Percentiles rank a stretch among this genome's conserved stretches.
phyloP scores from a whole-genome alignment of 1,140 invertebrate species.

The Achatina immaculata region DNA sequence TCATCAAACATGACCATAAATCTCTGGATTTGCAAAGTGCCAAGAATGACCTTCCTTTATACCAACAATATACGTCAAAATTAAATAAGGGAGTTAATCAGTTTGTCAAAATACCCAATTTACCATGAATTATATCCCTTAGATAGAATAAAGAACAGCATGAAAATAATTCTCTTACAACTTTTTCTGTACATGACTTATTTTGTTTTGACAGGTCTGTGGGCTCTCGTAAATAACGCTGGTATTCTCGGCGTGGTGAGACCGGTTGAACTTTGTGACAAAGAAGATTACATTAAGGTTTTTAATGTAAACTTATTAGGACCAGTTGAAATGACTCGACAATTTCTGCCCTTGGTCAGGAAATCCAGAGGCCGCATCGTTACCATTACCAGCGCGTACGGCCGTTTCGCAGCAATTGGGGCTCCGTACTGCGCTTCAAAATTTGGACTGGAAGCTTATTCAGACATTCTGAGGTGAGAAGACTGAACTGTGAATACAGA shows the following conservation, averaged over 20 bases:
- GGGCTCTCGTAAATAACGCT: slow-evolving; percentile 59
- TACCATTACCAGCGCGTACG: slow-evolving; percentile 47
- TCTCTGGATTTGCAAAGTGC: too few species aligned
- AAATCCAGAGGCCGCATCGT: slow-evolving; percentile 53
- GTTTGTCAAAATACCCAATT: too few species aligned
- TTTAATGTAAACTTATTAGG: slow-evolving; percentile 51
- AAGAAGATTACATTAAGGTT: slow-evolving; percentile 40
- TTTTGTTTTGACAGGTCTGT: slow-evolving; percentile 47
- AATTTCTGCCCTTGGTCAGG: slow-evolving; percentile 50
- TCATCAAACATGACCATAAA: too few species aligned
- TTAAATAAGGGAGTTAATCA: too few species aligned
- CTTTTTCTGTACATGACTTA: too few species aligned
- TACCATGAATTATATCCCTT: too few species aligned
- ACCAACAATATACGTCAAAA: too few species aligned
- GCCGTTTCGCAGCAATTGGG: slow-evolving; percentile 24
- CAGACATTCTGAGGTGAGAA: slow-evolving; percentile 47
- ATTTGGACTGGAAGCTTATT: slow-evolving; percentile 51
- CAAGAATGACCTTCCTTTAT: too few species aligned
- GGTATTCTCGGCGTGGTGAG: slow-evolving; percentile 40
- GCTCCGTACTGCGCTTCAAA: slow-evolving; percentile 46
- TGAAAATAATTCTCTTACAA: too few species aligned
- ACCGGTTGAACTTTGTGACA: slow-evolving; percentile 33
- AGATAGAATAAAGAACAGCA: too few species aligned
- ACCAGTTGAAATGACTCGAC: slow-evolving; percentile 39
- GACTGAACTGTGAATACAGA: too few species aligned